A percentile compares a stretch with the other conserved stretches of the same genome.
Evolutionary conservation across 1,140 invertebrate genomes (phyloP).

Genomic region (Aphis gossypii): DNA sequence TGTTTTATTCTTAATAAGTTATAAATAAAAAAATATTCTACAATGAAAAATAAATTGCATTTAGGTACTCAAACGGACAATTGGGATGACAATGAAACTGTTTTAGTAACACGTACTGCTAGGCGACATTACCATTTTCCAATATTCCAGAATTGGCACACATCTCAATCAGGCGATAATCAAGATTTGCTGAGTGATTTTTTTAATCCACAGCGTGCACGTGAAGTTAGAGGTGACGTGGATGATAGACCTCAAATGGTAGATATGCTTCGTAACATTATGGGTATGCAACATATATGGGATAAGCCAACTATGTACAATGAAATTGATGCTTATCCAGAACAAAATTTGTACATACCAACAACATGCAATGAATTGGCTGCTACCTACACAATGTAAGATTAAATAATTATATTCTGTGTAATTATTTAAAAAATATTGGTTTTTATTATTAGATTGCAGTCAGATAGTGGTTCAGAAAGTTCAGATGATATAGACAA

Average conservation of each 20-base stretch:
- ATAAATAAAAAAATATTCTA: neutral
- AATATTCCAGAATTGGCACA: conserved; percentile 53
- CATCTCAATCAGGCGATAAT: conserved; percentile 34
- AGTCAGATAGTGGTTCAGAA: conserved; percentile 44
- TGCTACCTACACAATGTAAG: conserved; percentile 55
- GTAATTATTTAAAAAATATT: neutral
- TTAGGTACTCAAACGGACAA: conserved; percentile 53
- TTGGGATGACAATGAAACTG: conserved; percentile 30
- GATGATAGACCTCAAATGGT: conserved; percentile 40
- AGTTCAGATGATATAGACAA: conserved; percentile 44
- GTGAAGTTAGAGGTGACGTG: neutral
- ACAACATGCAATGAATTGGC: conserved; percentile 26
- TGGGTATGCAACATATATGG: conserved; percentile 53
- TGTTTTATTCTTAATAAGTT: conserved; percentile 1
- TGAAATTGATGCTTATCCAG: conserved; percentile 41
- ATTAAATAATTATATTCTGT: neutral
- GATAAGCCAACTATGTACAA: conserved; percentile 28
- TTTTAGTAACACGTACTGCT: conserved; percentile 42
- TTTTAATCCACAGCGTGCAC: conserved; percentile 43
- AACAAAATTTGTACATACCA: conserved; percentile 37
- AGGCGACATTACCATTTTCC: conserved; percentile 56
- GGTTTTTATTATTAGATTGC: conserved; percentile 47
- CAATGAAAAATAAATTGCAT: neutral
- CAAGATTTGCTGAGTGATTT: conserved; percentile 46
- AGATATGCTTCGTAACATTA: conserved; percentile 43